These are phyloP conservation scores for Scaeva pyrastri DNA, from an alignment of 2,888 invertebrate genomes.

Conservation along the genomic window DNA sequence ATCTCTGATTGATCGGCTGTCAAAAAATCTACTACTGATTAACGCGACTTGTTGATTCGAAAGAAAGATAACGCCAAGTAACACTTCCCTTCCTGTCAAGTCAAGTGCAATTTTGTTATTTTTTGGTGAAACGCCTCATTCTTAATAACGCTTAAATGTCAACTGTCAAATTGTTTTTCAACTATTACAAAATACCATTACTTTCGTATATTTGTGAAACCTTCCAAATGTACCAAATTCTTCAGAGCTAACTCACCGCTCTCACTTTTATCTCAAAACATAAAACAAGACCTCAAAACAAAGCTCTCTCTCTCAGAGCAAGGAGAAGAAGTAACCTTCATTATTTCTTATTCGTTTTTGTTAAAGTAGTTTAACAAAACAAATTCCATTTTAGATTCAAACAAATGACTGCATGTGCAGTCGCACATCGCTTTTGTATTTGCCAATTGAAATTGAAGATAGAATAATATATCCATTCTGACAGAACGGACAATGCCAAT, in stretches of 20 bases:
- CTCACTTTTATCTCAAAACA: constrained; percentile 4
- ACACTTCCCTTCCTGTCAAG: too few relatives aligned
- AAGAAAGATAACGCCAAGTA: too few relatives aligned
- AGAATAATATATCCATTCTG: constrained; percentile 71
- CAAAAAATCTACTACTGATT: too few relatives aligned
- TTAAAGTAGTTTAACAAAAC: constrained; percentile 28
- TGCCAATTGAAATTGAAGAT: constrained; percentile 70
- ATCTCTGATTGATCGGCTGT: too few relatives aligned
- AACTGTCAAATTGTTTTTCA: too few relatives aligned
- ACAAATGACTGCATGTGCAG: constrained; percentile 59
- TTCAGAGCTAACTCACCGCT: constrained; percentile 9
- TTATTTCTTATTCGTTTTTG: constrained; percentile 23
- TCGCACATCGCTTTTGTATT: constrained; percentile 57
- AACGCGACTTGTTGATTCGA: too few relatives aligned
- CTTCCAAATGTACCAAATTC: not conserved
- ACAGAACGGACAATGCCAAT: constrained; percentile 74
- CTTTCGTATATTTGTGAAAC: too few relatives aligned
- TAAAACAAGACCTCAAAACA: constrained; percentile 12
- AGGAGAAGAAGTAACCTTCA: constrained; percentile 43
- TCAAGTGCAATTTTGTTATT: too few relatives aligned
- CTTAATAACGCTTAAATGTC: too few relatives aligned
- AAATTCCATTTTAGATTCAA: constrained; percentile 65
- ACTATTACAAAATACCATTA: too few relatives aligned
- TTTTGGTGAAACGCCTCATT: too few relatives aligned
- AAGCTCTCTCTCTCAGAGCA: not conserved